Percentiles rank a stretch among this genome's conserved stretches.
phyloP scores from a whole-genome alignment of 2,113 vertebrate genomes.

The Ictalurus punctatus region DNA sequence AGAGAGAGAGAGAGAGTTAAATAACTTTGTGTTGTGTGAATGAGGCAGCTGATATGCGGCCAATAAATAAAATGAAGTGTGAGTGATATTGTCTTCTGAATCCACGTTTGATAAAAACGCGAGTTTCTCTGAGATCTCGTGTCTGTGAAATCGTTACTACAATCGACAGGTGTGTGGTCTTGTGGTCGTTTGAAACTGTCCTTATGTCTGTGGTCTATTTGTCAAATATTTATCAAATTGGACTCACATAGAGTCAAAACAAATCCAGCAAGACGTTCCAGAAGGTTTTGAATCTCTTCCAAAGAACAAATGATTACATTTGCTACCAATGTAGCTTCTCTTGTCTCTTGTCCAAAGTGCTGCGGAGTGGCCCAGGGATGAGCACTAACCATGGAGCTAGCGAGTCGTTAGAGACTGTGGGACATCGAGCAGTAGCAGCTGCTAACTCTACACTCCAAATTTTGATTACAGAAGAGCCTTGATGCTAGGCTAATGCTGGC shows the following conservation, averaged over 20 bases:
- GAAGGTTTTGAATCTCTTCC: constrained; percentile 27
- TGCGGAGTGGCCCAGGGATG: not conserved
- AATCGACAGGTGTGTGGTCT: too few relatives aligned
- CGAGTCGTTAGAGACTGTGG: constrained; percentile 18
- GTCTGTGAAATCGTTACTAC: too few relatives aligned
- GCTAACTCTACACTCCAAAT: constrained; percentile 35
- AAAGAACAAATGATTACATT: constrained; percentile 31
- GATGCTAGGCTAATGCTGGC: constrained; percentile 22
- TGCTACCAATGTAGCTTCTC: constrained; percentile 11
- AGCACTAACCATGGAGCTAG: not conserved
- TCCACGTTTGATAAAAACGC: too few relatives aligned
- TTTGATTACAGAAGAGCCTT: constrained; percentile 40
- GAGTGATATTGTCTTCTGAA: not conserved
- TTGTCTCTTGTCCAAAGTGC: constrained; percentile 33
- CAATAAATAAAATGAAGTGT: constrained; percentile 14
- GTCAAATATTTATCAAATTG: too few relatives aligned
- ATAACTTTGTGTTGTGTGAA: not conserved
- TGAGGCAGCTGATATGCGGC: not conserved
- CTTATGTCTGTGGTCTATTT: too few relatives aligned
- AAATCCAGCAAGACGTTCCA: constrained; percentile 17
- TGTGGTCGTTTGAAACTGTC: too few relatives aligned
- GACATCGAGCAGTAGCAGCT: constrained; percentile 37
- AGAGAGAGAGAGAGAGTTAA: not conserved
- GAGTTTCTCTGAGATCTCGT: too few relatives aligned
- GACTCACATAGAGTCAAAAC: constrained; percentile 14